phyloP scores from a whole-genome alignment of 2,113 vertebrate species.

The Osmerus eperlanus region DNA sequence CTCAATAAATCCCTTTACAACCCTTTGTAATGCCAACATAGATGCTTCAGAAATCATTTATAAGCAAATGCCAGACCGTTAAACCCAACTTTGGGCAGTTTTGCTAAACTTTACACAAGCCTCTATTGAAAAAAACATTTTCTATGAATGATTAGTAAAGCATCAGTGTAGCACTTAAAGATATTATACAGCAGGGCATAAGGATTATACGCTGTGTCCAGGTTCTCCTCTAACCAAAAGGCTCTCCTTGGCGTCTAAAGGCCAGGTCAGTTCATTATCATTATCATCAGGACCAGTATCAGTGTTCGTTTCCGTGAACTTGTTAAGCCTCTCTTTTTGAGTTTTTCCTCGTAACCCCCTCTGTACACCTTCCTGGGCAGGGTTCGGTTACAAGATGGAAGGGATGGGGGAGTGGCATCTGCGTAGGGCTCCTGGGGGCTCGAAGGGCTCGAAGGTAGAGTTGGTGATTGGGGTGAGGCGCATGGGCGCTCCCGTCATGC shows the following conservation, averaged over 20 bases:
- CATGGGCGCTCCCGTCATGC: slow-evolving; percentile 80
- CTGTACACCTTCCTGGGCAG: neutral
- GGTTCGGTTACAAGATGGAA: slow-evolving; percentile 81
- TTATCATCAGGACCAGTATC: slow-evolving; percentile 25
- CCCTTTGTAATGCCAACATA: neutral
- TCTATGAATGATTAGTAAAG: neutral
- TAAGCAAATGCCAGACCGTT: neutral
- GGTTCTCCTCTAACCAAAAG: neutral
- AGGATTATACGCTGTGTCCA: neutral
- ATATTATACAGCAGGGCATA: too few species aligned
- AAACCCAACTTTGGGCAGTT: too few species aligned
- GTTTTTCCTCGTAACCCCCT: slow-evolving; percentile 11
- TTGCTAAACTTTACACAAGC: too few species aligned
- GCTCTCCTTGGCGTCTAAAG: neutral
- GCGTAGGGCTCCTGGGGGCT: slow-evolving; percentile 78
- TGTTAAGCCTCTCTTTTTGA: slow-evolving; percentile 7
- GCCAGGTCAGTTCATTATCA: slow-evolving; percentile 14
- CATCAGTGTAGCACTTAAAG: neutral
- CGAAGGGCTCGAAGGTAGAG: slow-evolving; percentile 72
- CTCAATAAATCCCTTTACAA: neutral
- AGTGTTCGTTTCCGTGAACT: slow-evolving; percentile 10
- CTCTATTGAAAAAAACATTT: too few species aligned
- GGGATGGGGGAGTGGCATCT: slow-evolving; percentile 86
- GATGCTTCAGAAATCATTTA: slow-evolving; percentile 4
- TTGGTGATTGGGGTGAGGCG: slow-evolving; percentile 83